phyloP scores from a whole-genome alignment of 2,113 vertebrate species.

The Oreocharis arfaki region DNA sequence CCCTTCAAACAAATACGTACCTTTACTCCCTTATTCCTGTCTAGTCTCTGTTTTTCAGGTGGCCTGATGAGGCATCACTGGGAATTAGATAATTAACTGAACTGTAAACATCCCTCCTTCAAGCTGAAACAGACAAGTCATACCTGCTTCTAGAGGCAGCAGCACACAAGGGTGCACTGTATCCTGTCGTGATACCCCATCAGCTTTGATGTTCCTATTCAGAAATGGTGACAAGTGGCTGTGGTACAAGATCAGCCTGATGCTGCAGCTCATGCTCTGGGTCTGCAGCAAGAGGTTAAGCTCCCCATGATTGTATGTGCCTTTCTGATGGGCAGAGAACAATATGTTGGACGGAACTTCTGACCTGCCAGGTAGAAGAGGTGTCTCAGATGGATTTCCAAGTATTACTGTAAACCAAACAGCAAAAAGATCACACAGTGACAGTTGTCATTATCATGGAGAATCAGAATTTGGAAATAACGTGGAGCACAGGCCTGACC shows the following conservation, averaged over 20 bases:
- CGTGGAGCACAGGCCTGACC: not conserved
- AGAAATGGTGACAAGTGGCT: not conserved
- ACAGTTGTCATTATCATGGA: not conserved
- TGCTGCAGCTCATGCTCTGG: not conserved
- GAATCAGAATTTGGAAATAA: not conserved
- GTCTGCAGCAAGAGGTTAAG: not conserved
- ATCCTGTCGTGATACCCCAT: rapidly evolving
- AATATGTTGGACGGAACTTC: not conserved
- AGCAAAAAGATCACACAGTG: not conserved
- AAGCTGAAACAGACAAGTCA: not conserved
- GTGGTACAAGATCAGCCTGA: not conserved
- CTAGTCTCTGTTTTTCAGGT: too few relatives aligned
- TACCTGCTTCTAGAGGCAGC: not conserved
- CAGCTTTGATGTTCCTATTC: not conserved
- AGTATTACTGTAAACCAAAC: not conserved
- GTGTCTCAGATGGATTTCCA: not conserved
- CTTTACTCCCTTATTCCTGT: too few relatives aligned
- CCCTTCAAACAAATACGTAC: too few relatives aligned
- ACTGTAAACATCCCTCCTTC: not conserved
- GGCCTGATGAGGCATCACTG: too few relatives aligned
- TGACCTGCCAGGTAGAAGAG: not conserved
- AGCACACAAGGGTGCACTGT: not conserved
- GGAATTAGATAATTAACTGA: not conserved
- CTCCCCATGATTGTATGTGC: not conserved
- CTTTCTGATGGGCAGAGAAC: not conserved